A percentile compares a stretch with the other conserved stretches of the same genome.
These are phyloP conservation scores for Bolborhynchus lineola DNA, from an alignment of 2,113 vertebrate genomes.

Conservation along the genomic window DNA sequence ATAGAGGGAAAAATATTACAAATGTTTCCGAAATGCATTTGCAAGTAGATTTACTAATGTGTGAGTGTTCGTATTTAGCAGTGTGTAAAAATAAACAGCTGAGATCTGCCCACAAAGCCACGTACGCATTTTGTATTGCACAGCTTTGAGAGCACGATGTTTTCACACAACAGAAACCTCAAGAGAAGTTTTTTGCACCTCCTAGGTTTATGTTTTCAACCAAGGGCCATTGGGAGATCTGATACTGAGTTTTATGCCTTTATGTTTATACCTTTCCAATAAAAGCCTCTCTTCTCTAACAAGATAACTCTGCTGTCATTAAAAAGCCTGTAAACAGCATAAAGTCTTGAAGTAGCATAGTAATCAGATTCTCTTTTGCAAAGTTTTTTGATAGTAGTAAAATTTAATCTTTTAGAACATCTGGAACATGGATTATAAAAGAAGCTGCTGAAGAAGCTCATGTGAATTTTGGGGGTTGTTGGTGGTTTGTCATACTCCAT, in stretches of 20 bases:
- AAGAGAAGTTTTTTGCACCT: neutral
- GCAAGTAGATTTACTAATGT: neutral
- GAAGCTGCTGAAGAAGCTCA: neutral
- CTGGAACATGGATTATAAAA: neutral
- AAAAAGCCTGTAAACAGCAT: neutral
- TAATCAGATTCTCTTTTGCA: neutral
- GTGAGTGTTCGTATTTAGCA: neutral
- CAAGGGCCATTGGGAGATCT: neutral
- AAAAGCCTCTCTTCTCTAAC: neutral
- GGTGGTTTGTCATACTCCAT: neutral
- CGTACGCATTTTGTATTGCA: neutral
- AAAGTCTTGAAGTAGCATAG: neutral
- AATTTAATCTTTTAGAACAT: neutral
- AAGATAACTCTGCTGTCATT: neutral
- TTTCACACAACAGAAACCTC: conserved; percentile 17
- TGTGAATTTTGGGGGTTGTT: neutral
- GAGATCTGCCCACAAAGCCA: conserved; percentile 36
- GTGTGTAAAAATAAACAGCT: conserved; percentile 52
- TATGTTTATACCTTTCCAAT: neutral
- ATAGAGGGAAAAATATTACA: neutral
- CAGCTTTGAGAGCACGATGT: neutral
- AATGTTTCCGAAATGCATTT: neutral
- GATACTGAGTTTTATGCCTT: neutral
- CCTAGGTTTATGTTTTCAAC: neutral
- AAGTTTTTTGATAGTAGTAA: neutral